These are phyloP conservation scores for Lydus trimaculatus DNA, from an alignment of 2,888 invertebrate genomes.

Conservation along the genomic window DNA sequence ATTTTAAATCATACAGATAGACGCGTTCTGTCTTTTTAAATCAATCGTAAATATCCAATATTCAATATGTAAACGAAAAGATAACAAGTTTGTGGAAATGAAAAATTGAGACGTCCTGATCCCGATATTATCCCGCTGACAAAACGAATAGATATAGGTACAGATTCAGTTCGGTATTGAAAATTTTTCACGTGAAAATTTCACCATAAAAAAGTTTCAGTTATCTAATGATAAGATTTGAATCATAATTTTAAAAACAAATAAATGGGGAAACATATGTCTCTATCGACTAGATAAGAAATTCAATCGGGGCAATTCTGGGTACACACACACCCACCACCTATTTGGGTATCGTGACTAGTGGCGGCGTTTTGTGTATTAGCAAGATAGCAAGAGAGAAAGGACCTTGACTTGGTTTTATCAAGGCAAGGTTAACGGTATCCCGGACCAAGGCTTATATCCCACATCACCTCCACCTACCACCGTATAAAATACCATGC, in stretches of 20 bases:
- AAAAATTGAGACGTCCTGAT: neutral
- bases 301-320: conserved; percentile 2
- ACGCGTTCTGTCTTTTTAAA: too few species aligned
- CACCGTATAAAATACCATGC: conserved; percentile 26
- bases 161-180: too few species aligned
- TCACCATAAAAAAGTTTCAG: neutral
- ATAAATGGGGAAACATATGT: neutral
- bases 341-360: conserved; percentile 7
- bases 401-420: conserved; percentile 50
- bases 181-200: too few species aligned
- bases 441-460: conserved; percentile 35
- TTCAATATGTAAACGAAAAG: neutral
- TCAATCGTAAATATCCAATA: neutral
- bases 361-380: conserved; percentile 13
- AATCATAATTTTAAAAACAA: neutral
- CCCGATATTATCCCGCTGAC: neutral
- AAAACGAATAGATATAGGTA: neutral
- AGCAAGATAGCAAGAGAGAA: conserved; percentile 11
- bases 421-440: conserved; percentile 46
- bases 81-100: too few species aligned
- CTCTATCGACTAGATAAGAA: neutral
- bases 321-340: neutral
- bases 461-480: conserved; percentile 17
- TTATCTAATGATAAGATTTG: too few species aligned
- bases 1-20: neutral